Evolutionary conservation across 2,888 invertebrate species (phyloP).

Genomic region (Stictocephala bisonia): DNA sequence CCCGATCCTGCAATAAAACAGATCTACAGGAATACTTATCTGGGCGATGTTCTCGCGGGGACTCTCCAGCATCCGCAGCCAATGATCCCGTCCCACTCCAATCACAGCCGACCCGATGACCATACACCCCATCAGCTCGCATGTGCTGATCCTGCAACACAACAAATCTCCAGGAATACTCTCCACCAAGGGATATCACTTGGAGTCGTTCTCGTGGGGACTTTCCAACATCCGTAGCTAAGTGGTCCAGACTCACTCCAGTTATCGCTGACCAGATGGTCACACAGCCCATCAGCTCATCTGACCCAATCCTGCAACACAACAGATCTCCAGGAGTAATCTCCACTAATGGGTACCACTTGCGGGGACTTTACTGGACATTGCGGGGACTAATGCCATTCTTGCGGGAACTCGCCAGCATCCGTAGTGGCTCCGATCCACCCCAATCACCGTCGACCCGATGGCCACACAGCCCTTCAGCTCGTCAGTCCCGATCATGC

Average conservation of each 20-base stretch:
- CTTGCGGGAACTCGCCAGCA: constrained; percentile 84
- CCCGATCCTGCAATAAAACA: too few species aligned
- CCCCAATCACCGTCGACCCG: constrained; percentile 79
- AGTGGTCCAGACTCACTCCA: constrained; percentile 84
- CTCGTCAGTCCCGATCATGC: constrained; percentile 87
- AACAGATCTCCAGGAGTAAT: constrained; percentile 75
- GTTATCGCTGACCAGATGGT: constrained; percentile 82
- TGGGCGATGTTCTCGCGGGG: too few species aligned
- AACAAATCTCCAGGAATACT: constrained; percentile 71
- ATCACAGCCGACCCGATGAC: too few species aligned
- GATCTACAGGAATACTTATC: too few species aligned
- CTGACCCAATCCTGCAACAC: constrained; percentile 80
- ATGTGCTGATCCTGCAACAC: too few species aligned
- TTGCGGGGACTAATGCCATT: too few species aligned
- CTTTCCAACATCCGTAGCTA: constrained; percentile 88
- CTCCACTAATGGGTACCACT: constrained; percentile 85
- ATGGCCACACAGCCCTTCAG: constrained; percentile 87
- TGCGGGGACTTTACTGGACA: too few species aligned
- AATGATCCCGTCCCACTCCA: too few species aligned
- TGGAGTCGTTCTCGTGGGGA: constrained; percentile 84
- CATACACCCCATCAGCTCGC: too few species aligned
- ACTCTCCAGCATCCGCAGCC: too few species aligned
- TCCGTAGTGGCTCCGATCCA: constrained; percentile 87
- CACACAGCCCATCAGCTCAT: constrained; percentile 87
- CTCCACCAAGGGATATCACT: constrained; percentile 85